phyloP scores from a whole-genome alignment of 2,113 vertebrate genomes.

The Elaphurus davidianus region DNA sequence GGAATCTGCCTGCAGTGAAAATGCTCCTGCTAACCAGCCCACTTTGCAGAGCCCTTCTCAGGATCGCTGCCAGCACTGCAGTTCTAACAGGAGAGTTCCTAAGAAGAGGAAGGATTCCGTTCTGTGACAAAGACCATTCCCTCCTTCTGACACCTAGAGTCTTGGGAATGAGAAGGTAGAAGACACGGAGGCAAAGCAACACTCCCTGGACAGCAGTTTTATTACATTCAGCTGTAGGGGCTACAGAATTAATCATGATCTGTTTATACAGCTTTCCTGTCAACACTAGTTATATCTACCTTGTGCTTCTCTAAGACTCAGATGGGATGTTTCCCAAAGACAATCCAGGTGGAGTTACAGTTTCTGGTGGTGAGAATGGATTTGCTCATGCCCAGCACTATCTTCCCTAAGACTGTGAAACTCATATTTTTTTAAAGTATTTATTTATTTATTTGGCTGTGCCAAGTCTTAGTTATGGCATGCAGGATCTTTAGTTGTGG shows the following conservation, averaged over 20 bases:
- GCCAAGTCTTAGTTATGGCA: background rate
- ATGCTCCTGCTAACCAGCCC: background rate
- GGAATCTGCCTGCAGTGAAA: background rate
- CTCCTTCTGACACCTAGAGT: background rate
- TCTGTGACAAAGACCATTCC: background rate
- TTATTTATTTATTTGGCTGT: background rate
- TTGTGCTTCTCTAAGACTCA: background rate
- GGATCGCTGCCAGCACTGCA: background rate
- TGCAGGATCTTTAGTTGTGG: background rate
- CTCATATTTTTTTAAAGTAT: background rate
- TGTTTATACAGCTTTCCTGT: conserved; percentile 23
- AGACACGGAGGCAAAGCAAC: background rate
- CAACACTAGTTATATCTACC: background rate
- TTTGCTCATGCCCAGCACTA: background rate
- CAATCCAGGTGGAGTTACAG: background rate
- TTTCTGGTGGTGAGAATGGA: background rate
- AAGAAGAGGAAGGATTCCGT: background rate
- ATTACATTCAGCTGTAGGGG: background rate
- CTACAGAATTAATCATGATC: background rate
- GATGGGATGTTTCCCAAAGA: background rate
- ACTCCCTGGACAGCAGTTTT: background rate
- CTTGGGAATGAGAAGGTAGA: background rate
- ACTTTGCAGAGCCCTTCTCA: background rate
- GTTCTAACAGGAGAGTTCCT: background rate
- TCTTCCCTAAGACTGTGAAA: background rate